Percentiles rank a stretch among this genome's conserved stretches.
Conservation (phyloP, 2,797 vertebrate genomes). For the Sebastes aleutianus region DNA sequence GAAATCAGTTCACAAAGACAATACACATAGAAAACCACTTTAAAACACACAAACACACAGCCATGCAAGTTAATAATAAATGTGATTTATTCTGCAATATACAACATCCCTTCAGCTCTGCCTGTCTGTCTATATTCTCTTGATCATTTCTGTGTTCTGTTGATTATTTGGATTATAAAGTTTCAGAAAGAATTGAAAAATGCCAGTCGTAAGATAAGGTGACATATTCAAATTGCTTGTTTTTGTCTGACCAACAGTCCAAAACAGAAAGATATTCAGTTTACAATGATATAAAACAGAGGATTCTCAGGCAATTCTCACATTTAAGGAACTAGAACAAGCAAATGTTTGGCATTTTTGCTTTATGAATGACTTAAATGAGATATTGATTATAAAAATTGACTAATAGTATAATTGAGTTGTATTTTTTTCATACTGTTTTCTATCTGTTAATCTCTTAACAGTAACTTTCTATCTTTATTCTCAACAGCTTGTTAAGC, state of each 20-base stretch:
- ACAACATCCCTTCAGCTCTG: not conserved
- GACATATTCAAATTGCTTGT: not conserved
- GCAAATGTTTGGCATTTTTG: not conserved
- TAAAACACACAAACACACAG: not conserved
- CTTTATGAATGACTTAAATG: not conserved
- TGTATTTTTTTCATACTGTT: not conserved
- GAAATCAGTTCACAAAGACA: conserved; percentile 11
- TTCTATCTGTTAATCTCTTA: not conserved
- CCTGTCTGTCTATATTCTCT: not conserved
- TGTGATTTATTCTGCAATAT: conserved; percentile 2
- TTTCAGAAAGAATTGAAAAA: not conserved
- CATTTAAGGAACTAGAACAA: not conserved
- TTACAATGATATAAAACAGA: not conserved
- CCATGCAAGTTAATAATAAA: conserved; percentile 1
- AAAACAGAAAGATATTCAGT: not conserved
- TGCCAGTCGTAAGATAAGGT: not conserved
- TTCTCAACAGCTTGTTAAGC: not conserved
- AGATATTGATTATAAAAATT: not conserved
- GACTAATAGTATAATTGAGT: not conserved
- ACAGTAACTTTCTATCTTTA: not conserved
- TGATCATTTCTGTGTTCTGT: not conserved
- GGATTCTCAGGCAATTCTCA: not conserved
- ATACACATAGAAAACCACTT: not conserved
- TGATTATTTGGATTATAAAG: not conserved
- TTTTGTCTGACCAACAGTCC: not conserved